Percentiles rank a stretch among this genome's conserved stretches.
phyloP scores from a whole-genome alignment of 2,888 invertebrate genomes.

The Alcis repandata region DNA sequence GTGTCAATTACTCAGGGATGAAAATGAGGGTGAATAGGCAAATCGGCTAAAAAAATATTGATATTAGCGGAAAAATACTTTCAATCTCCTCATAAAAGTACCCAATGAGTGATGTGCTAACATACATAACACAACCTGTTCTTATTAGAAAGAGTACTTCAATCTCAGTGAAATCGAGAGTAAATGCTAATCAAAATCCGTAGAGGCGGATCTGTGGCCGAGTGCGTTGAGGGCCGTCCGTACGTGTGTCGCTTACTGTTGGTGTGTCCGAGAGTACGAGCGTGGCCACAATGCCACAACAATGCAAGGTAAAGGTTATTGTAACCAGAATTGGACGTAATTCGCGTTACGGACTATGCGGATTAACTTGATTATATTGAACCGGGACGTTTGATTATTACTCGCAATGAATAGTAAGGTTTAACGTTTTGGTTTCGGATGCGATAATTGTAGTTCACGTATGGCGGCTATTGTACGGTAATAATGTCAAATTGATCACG shows the following conservation, averaged over 20 bases:
- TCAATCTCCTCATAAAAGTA: neutral
- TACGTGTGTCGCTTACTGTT: constrained; percentile 13
- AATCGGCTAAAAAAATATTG: neutral
- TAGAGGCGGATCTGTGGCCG: constrained; percentile 11
- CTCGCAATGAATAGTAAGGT: constrained; percentile 40
- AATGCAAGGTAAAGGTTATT: constrained; percentile 83
- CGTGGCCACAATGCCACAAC: constrained; percentile 59
- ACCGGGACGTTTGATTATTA: constrained; percentile 49
- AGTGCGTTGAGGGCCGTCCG: constrained; percentile 1
- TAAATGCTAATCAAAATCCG: constrained; percentile 13
- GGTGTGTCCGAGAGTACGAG: constrained; percentile 9
- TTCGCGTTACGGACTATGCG: constrained; percentile 62
- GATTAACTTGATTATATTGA: constrained; percentile 60
- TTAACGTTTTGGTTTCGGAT: constrained; percentile 39
- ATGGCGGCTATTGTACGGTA: neutral
- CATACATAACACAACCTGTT: constrained; percentile 15
- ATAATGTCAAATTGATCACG: neutral
- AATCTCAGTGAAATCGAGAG: constrained; percentile 20
- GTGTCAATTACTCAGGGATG: neutral
- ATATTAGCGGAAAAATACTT: neutral
- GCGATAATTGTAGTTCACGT: constrained; percentile 18
- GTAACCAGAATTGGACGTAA: constrained; percentile 70
- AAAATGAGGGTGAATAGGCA: neutral
- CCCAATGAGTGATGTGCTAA: neutral
- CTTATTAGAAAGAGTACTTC: constrained; percentile 18